phyloP scores from a whole-genome alignment of 2,797 vertebrate species.

The Monodelphis domestica region DNA sequence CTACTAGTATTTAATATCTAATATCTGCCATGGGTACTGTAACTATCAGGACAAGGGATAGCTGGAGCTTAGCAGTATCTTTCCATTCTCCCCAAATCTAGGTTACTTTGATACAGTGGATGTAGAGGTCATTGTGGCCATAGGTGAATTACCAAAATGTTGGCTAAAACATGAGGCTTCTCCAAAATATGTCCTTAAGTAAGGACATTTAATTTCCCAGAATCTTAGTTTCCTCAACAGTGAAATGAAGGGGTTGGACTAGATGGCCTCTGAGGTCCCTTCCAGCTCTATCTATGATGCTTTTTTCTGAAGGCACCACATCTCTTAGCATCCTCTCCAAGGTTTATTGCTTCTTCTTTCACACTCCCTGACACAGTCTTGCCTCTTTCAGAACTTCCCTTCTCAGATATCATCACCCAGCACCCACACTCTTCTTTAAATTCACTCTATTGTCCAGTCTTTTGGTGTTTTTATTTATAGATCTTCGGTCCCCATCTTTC shows the following conservation, averaged over 20 bases:
- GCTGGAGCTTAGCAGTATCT: not conserved
- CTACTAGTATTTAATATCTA: not conserved
- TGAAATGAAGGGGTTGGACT: not conserved
- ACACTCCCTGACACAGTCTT: not conserved
- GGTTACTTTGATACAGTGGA: not conserved
- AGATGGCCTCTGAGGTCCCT: no score
- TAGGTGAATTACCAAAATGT: not conserved
- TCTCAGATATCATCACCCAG: not conserved
- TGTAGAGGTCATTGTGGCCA: not conserved
- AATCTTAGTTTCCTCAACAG: not conserved
- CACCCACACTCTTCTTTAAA: not conserved
- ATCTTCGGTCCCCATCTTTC: not conserved
- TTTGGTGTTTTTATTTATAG: not conserved
- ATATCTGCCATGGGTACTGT: not conserved
- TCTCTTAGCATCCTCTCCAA: not conserved
- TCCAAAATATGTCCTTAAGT: not conserved
- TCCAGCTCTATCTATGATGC: not conserved
- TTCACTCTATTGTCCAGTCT: not conserved
- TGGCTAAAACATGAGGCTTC: not conserved
- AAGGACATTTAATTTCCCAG: not conserved
- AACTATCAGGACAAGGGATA: not conserved
- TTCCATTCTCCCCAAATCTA: not conserved
- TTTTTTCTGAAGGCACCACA: not conserved
- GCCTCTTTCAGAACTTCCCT: not conserved
- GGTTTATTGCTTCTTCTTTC: not conserved